Evolutionary conservation across 2,113 vertebrate genomes (phyloP), one percentile per base, ranked within the genome.

Genomic region (Scortum barcoo): DNA sequence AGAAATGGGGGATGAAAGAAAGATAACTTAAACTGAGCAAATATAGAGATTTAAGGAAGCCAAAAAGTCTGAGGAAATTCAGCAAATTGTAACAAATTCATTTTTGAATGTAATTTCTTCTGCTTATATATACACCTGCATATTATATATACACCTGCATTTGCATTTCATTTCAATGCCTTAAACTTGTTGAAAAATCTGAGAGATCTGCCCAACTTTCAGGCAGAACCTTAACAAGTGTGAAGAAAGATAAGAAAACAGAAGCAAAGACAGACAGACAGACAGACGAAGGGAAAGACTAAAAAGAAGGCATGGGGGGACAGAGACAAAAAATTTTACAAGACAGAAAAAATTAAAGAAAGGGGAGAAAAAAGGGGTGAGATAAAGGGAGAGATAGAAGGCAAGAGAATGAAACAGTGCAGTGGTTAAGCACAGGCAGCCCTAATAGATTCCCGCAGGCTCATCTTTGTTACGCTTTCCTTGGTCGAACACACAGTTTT

Each of bases 401-500:
- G 68, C n/a, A 50, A 71, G 76, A 58, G 69, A 70, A 86, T 12
- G 71, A 61, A 46, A 38, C 66, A 1, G 70, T 33, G 26, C 28
- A 11, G 53, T 38, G 50, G 67, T 84, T 61, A 53, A 73, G 53
- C 14, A 30, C 61, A 71, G 24, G 12, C 53, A n/a, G 40, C 50
- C 22, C 56, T 86, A 76, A 89, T 83, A 80, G 83, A 78, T 71
- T 80, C 89, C 91, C 26, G 46, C 73, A 85, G 88, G 88, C 81
- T 87, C 79, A 76, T 89, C 90, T 94, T 93, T 93, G 88, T 92
- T 90, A 74, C 56, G 87, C 61, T 86, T 60, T 68, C 71, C 78
- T 86, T 76, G 69, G 73, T 50, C 24, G 36, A 81, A 75, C 74
- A 46, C 53, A 14, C 72, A 66, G 60, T 78, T 80, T 86, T 88